These are phyloP conservation scores for Heterodera schachtii DNA, from an alignment of 1,140 invertebrate genomes.

Conservation along the genomic window DNA sequence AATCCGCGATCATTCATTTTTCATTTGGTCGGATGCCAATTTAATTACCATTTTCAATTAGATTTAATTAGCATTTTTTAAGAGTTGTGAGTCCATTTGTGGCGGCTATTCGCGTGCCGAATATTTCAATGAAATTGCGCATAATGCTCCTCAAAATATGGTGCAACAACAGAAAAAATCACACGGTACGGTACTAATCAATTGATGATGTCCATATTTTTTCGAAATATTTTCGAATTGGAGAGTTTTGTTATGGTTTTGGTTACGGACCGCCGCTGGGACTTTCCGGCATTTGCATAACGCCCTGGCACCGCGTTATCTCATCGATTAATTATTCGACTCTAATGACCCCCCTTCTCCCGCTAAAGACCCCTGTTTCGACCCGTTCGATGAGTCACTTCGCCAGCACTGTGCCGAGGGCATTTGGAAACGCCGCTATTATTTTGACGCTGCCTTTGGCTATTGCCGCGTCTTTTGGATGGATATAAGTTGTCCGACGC, in stretches of 20 bases:
- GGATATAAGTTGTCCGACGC: constrained; percentile 33
- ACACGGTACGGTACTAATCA: neutral
- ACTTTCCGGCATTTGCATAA: too few species aligned
- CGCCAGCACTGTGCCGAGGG: constrained; percentile 35
- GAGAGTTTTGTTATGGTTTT: too few species aligned
- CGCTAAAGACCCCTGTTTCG: constrained; percentile 41
- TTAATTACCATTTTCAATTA: neutral
- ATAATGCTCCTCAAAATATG: neutral
- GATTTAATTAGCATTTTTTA: neutral
- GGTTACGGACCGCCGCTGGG: too few species aligned
- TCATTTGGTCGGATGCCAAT: too few species aligned
- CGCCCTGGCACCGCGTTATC: neutral
- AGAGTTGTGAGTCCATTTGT: constrained; percentile 40
- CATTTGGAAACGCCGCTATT: constrained; percentile 41
- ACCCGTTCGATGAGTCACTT: constrained; percentile 50
- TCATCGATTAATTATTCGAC: neutral
- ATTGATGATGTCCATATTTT: neutral
- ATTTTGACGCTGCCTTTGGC: constrained; percentile 22
- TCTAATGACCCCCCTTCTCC: neutral
- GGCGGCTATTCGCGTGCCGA: neutral
- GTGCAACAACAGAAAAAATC: neutral
- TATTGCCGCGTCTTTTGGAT: constrained; percentile 43
- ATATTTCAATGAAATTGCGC: neutral
- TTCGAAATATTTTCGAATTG: too few species aligned
- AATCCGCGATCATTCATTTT: too few species aligned